phyloP scores from a whole-genome alignment of 2,888 invertebrate genomes.

The Aleiodes alternator region DNA sequence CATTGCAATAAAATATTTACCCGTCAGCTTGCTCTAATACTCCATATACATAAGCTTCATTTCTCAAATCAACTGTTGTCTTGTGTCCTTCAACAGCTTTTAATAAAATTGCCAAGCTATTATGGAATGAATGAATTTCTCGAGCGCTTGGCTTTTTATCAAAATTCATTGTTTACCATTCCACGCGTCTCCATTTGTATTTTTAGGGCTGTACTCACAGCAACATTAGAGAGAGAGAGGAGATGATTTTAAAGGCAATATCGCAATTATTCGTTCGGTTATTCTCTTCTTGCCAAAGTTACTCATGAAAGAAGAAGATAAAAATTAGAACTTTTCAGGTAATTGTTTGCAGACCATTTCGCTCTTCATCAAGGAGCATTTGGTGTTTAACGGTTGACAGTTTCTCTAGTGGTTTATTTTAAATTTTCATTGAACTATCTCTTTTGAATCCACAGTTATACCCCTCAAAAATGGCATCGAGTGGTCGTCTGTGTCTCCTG shows the following conservation, averaged over 20 bases:
- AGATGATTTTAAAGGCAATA: neutral
- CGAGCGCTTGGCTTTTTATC: slow-evolving; percentile 4
- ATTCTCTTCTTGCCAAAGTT: no score
- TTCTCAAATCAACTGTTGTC: slow-evolving; percentile 81
- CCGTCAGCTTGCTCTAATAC: slow-evolving; percentile 81
- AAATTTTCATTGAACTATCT: neutral
- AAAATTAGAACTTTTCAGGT: no score
- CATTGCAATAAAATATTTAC: slow-evolving; percentile 72
- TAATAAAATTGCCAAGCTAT: slow-evolving; percentile 80
- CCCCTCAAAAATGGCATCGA: slow-evolving; percentile 61
- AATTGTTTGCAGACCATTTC: no score
- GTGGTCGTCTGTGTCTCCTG: slow-evolving; percentile 60
- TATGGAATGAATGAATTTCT: slow-evolving; percentile 77
- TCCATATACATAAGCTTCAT: slow-evolving; percentile 82
- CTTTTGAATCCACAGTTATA: neutral
- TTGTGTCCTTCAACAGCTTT: slow-evolving; percentile 80
- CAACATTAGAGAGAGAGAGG: neutral
- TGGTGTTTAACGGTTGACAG: no score
- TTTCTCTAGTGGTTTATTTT: neutral
- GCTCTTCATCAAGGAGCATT: no score
- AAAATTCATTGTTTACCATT: slow-evolving; percentile 6
- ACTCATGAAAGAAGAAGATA: no score
- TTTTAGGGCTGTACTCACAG: neutral
- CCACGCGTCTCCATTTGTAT: neutral
- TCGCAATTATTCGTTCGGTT: neutral